These are phyloP conservation scores for Ditula angustiorana DNA, from an alignment of 2,888 invertebrate genomes.

Conservation along the genomic window DNA sequence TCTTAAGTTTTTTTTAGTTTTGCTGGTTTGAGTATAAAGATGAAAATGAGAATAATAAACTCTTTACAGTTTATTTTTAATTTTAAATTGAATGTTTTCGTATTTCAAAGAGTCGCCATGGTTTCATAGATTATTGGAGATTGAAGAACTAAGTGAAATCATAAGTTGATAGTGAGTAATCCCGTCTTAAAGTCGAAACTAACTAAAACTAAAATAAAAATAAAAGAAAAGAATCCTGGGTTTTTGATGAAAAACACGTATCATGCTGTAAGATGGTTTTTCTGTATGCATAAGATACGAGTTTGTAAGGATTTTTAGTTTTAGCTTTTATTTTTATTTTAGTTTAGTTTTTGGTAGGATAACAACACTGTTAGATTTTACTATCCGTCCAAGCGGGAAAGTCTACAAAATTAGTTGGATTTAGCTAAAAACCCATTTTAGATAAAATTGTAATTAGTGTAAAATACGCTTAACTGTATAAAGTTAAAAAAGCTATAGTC, in stretches of 20 bases:
- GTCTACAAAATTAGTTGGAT: constrained; percentile 63
- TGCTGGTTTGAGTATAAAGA: too few relatives aligned
- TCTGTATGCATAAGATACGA: neutral
- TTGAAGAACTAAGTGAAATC: too few relatives aligned
- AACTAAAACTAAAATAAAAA: constrained; percentile 29
- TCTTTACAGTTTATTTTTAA: too few relatives aligned
- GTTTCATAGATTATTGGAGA: neutral
- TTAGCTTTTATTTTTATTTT: constrained; percentile 1
- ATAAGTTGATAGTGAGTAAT: neutral
- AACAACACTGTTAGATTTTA: constrained; percentile 63
- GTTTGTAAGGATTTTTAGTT: neutral
- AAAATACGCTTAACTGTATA: constrained; percentile 46
- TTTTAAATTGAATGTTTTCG: neutral
- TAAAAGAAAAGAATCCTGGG: neutral
- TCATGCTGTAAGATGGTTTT: too few relatives aligned
- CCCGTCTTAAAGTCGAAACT: neutral
- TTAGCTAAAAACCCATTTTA: constrained; percentile 61
- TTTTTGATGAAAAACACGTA: neutral
- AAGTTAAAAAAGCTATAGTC: constrained; percentile 39
- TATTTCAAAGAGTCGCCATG: neutral
- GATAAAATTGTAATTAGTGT: constrained; percentile 61
- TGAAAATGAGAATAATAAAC: too few relatives aligned
- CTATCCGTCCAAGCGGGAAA: constrained; percentile 80
- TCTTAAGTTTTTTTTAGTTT: neutral
- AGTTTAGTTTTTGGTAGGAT: constrained; percentile 49